Conservation (phyloP, 1,140 invertebrate species). For the Druon quercuslanigerum region DNA sequence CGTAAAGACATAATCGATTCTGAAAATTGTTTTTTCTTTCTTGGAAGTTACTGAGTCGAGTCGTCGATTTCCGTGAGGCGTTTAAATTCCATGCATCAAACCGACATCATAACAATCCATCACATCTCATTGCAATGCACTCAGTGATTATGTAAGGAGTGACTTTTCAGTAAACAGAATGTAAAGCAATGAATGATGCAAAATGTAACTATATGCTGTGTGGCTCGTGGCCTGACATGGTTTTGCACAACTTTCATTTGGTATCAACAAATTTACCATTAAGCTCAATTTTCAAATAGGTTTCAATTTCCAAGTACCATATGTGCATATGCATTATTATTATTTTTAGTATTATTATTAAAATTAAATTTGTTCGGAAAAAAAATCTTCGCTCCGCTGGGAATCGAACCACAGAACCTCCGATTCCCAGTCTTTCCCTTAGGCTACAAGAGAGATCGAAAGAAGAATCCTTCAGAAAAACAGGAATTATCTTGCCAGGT, state of each 20-base stretch:
- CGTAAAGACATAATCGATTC: background rate
- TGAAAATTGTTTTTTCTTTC: background rate
- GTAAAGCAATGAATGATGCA: slow-evolving; percentile 24
- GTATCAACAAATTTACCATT: background rate
- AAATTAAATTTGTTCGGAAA: too few species aligned
- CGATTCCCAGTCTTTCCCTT: too few species aligned
- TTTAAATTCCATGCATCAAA: slow-evolving; percentile 28
- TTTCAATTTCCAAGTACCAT: too few species aligned
- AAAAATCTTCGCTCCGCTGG: too few species aligned
- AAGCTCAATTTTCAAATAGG: background rate
- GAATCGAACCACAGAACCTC: too few species aligned
- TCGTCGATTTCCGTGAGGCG: slow-evolving; percentile 13
- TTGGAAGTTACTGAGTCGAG: background rate
- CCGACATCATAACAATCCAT: slow-evolving; percentile 20
- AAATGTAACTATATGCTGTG: background rate
- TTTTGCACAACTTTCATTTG: background rate
- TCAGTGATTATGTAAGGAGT: slow-evolving; percentile 17
- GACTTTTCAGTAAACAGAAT: slow-evolving; percentile 27
- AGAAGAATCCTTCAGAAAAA: too few species aligned
- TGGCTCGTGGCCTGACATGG: slow-evolving; percentile 8
- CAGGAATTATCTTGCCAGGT: too few species aligned
- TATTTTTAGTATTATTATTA: too few species aligned
- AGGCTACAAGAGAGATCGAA: too few species aligned
- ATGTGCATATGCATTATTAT: too few species aligned
- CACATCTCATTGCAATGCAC: slow-evolving; percentile 24